Conservation (phyloP, 2,113 vertebrate genomes). For the Ellobius talpinus region DNA sequence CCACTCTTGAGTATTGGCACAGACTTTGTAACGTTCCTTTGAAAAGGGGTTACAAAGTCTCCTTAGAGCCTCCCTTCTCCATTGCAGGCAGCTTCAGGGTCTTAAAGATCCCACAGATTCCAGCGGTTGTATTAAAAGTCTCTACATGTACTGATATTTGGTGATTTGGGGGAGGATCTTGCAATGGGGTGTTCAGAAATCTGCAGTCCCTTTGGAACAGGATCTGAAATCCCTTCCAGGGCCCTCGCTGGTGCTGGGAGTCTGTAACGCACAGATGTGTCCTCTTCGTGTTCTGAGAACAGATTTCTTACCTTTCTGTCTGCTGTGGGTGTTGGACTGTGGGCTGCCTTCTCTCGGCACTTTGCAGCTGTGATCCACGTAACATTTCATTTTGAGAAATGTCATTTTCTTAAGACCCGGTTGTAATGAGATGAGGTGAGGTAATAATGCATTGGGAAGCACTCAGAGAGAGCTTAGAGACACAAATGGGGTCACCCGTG, state of each 20-base stretch:
- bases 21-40: not conserved
- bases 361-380: constrained; percentile 18
- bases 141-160: not conserved
- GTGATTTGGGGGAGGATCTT: not conserved
- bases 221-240: not conserved
- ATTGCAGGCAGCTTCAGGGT: not conserved
- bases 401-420: constrained; percentile 59
- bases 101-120: not conserved
- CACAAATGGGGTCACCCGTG: constrained; percentile 27
- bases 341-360: not conserved
- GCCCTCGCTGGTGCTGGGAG: not conserved
- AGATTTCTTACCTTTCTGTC: constrained; percentile 2
- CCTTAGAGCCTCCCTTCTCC: not conserved
- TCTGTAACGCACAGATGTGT: not conserved
- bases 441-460: constrained; percentile 70
- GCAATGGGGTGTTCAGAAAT: not conserved
- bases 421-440: constrained; percentile 52
- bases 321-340: not conserved
- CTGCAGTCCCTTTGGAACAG: not conserved
- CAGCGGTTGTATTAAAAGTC: not conserved
- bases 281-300: not conserved
- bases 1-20: not conserved
- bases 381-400: constrained; percentile 67
- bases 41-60: too few relatives aligned
- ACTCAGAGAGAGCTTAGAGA: constrained; percentile 65